Base-by-base conservation (phyloP, 2,888 invertebrate species). In the Himalopsyche anomala region DNA sequence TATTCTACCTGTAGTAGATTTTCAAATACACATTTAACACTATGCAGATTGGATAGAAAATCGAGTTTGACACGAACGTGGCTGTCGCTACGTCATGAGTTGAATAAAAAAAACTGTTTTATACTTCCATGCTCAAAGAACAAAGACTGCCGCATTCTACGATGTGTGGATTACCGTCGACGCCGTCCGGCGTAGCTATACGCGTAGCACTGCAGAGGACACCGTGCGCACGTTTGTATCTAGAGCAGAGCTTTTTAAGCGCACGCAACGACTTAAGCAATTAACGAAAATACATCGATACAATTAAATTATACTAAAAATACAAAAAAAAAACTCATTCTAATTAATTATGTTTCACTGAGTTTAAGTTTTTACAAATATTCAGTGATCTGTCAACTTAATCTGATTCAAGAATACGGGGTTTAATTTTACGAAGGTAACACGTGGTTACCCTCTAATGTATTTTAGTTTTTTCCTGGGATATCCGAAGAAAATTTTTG, bases 61-160 rank as follows among this genome's bases (percentile, higher is more conserved):
- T 15, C 74, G 74, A 74, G 36, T 74, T 28, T 74, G 74, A 74
- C 74, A 74, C 74, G 74, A 74, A 74, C 36, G 36, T 38, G 74
- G 12, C 36, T 74, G 74, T 38, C 74, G 74, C 74, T 74, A 38
- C 74, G 74, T 74, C 74, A 74, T 36, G 74, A 74, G 4, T 15
- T 74, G 28, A 36, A 74, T 36, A 74, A 36, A 36, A 74, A 36
- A 74, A 36, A 36, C 15, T 74, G 12, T 74, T 38, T 12, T 74
- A 38, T 36, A 74, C 28, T 12, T 4, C 74, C 15, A 74, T 36
- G 36, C 15, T 5, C 74, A 15, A 36, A 74, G 74, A 74, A 74
- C 74, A 74, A 74, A 74, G 74, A 28, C 36, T 74, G 74, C 74
- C 74, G 74, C 74, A 74, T 74, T 74, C 74, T 74, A 74, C 74